Base-by-base conservation (phyloP, 2,888 invertebrate species). In the Lumbricus terrestris region DNA sequence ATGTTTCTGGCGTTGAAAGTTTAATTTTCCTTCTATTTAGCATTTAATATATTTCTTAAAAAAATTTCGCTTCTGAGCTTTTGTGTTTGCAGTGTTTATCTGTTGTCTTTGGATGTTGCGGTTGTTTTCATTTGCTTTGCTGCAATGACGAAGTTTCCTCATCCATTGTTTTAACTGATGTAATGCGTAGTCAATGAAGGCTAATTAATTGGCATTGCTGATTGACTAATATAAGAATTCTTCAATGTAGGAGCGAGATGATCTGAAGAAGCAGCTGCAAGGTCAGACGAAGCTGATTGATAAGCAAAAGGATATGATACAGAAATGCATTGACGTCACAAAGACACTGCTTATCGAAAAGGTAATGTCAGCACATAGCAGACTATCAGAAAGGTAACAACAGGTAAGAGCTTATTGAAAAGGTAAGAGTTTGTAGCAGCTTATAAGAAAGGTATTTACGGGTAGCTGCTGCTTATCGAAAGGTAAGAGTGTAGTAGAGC, bases 311-410 rank as follows among this genome's bases (percentile, higher is more conserved):
- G 94, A 97, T 95, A 98, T 98, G 96, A 97, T 98, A 95, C 97
- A 97, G 96, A 98, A 98, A 96, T 99, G 99, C 96, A 98, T 98
- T 96, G 98, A 98, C 95, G 98, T 99, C 91, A 96, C 95, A 88
- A 96, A 96, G 96, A 98, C 98, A 95, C 96, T 99, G 95, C 96
- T 99, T 94, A 98, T 98, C 96, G 99, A 99, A 96, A 99, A 99
- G 91, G 92, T 92, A n/a, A 88, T n/a, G n/a, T n/a, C 88, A 37
- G n/a, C 18, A n/a, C 16, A 54, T 29, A 29, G 54, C 29, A 29
- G 54, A 2, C 29, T 29, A 54, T 54, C 23, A 29, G 5, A 23
- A 54, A 54, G 54, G 13, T 29, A 54, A 29, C 23, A 54, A 29
- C 54, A 54, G 23, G 11, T 54, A 29, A 11, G 5, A 29, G 54